phyloP scores from a whole-genome alignment of 2,113 vertebrate species.

The Catagonus wagneri region DNA sequence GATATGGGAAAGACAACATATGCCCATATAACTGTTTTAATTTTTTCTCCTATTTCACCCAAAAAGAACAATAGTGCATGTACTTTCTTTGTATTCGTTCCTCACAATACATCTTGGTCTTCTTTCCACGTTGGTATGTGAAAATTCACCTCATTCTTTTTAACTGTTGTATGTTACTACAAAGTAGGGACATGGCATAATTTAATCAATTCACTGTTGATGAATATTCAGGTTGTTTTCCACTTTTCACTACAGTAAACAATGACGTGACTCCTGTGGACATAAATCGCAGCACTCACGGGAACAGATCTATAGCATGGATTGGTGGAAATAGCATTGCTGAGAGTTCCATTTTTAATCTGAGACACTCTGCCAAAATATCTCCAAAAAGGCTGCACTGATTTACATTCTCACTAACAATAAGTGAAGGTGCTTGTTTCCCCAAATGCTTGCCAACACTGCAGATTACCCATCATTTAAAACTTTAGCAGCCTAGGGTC shows the following conservation, averaged over 20 bases:
- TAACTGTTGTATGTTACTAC: conserved; percentile 59
- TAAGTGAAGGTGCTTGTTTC: conserved; percentile 27
- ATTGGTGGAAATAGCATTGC: conserved; percentile 37
- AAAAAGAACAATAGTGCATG: neutral
- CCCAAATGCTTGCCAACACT: conserved; percentile 55
- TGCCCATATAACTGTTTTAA: neutral
- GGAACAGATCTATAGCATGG: conserved; percentile 30
- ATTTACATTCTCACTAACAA: conserved; percentile 60
- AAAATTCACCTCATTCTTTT: conserved; percentile 61
- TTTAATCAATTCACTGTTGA: conserved; percentile 66
- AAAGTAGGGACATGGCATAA: conserved; percentile 40
- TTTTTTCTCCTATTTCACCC: neutral
- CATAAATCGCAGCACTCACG: neutral
- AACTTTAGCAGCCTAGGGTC: conserved; percentile 40
- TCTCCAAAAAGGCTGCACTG: conserved; percentile 9
- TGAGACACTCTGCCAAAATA: conserved; percentile 66
- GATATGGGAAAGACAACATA: neutral
- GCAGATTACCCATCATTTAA: conserved; percentile 47
- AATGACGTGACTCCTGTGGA: conserved; percentile 1
- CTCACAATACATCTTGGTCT: conserved; percentile 42
- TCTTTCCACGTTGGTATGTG: conserved; percentile 35
- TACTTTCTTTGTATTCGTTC: conserved; percentile 12
- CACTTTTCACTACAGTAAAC: conserved; percentile 42
- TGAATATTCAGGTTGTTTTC: conserved; percentile 59
- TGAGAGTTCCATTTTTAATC: conserved; percentile 76